These are phyloP conservation scores for Serranus cabrilla DNA, from an alignment of 2,797 vertebrate genomes.

Conservation along the genomic window DNA sequence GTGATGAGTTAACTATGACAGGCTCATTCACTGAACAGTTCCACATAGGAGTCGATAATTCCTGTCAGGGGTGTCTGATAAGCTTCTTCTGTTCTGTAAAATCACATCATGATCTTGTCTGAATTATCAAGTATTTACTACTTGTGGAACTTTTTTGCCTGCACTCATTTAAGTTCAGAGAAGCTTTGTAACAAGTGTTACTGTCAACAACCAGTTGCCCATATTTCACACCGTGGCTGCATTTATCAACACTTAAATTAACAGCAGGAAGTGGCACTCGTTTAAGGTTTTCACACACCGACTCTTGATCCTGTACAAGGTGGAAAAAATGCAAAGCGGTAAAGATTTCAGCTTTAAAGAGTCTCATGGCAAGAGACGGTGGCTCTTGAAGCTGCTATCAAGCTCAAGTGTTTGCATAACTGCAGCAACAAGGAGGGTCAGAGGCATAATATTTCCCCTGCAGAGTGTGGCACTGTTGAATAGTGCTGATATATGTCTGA, in stretches of 20 bases:
- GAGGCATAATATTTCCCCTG: not conserved
- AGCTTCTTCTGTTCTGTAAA: not conserved
- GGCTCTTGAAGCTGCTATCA: not conserved
- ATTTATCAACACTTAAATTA: conserved; percentile 1
- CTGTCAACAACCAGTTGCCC: not conserved
- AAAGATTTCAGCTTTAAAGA: not conserved
- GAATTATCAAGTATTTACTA: not conserved
- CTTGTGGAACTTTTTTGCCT: conserved; percentile 2
- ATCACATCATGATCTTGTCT: conserved; percentile 4
- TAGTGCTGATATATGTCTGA: not conserved
- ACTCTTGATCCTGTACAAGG: not conserved
- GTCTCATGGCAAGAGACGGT: not conserved
- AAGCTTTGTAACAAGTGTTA: not conserved
- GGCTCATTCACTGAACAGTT: conserved; percentile 18
- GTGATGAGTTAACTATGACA: conserved; percentile 15
- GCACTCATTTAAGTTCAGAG: not conserved
- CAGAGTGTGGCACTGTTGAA: not conserved
- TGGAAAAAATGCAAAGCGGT: not conserved
- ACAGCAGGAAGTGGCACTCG: not conserved
- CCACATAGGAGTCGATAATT: not conserved
- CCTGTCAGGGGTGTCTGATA: conserved; percentile 2
- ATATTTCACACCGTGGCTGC: conserved; percentile 3
- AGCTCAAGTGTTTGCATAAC: not conserved
- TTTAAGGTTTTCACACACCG: not conserved
- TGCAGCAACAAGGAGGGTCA: not conserved